Base-by-base conservation (phyloP, 2,797 vertebrate species). In the Rhynchotus rufescens region DNA sequence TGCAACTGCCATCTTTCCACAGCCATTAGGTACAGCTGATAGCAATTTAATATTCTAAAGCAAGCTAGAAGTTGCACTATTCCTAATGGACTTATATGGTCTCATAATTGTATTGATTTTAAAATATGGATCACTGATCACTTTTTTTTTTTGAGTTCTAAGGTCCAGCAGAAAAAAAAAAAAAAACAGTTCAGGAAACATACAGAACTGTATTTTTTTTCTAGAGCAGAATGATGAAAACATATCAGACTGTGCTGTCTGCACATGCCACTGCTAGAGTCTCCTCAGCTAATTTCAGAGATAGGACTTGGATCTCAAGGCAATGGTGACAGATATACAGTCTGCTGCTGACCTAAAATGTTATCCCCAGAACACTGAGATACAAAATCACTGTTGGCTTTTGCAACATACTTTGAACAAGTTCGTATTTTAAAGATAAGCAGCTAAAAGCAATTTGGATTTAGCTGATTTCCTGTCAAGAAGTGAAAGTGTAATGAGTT, bases 381-480 rank as follows among this genome's bases (percentile, higher is more conserved):
- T 87, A 60, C 74, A 88, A 93, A 93, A 93, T 88, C 94, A 86
- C 69, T 78, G 32, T 88, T 93, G 80, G 56, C 69, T 84, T 86
- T 86, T 86, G 67, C 72, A 88, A 84, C 49, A 67, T 94, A 80
- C 89, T 93, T 91, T 90, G 51, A 75, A 84, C 90, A 21, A 15
- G 34, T 68, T 88, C 91, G 20, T 87, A 25, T 82, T 80, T 60
- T 21, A 92, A 95, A 93, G 60, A 59, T 84, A 94, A 92, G 81
- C 4, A 59, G 76, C 92, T 96, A 82, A 93, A 94, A 90, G 52
- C 49, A 83, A 89, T 76, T 96, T 94, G 95, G 89, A 86, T 95
- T 92, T 90, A 34, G 30, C 79, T 81, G 79, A 71, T 96, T 95
- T 96, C 97, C 94, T 95, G 94, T 83, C 86, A 91, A 73, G 51